Evolutionary conservation across 2,113 vertebrate genomes (phyloP), one percentile per base, ranked within the genome.

Genomic region (Gnathonemus echidnorhynchus): DNA sequence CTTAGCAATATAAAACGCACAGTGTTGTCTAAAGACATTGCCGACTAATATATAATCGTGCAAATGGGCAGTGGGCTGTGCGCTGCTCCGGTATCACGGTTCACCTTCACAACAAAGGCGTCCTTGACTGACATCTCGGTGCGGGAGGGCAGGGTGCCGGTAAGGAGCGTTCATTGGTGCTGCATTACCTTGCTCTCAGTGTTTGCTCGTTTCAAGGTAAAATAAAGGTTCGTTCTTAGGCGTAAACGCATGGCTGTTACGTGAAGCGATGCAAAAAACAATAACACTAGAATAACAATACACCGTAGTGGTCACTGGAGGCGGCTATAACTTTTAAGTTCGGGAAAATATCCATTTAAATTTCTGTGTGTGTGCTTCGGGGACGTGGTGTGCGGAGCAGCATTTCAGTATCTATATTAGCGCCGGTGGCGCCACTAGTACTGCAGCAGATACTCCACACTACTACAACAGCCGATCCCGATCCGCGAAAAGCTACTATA

Each of bases 41-140:
- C 3, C 48, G 62, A 49, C 58, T 88, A 88, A 88, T 88, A 70
- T 88, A 50, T 77, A 48, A 88, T 50, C 62, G 62, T 70, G 27
- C 3, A 70, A 31, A 70, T 31, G 10, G n/a, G 10, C 10, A 11
- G 3, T 5, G 24, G 45, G 46, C 13, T 74, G 31, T 3, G 58
- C 58, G 53, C 53, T n/a, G 24, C 24, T 62, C 66, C n/a, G 13
- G 13, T 35, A 31, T 31, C 66, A 35, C 66, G 15, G 35, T 80
- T 80, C 27, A 87, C 86, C 86, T 50, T 87, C 9, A 90, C 4
- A 13, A 87, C 49, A 27, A 17, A 31, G 21, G 1, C 24, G 42
- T 39, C 50, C 31, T 31, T 49, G 74, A 80, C 74, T 80, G 74
- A 80, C 74, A 80, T 3, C 27, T 35, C 27, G 13, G n/a, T 27